These are phyloP conservation scores for Chlorocebus sabaeus DNA, from an alignment of 2,113 vertebrate species.

Conservation along the genomic window DNA sequence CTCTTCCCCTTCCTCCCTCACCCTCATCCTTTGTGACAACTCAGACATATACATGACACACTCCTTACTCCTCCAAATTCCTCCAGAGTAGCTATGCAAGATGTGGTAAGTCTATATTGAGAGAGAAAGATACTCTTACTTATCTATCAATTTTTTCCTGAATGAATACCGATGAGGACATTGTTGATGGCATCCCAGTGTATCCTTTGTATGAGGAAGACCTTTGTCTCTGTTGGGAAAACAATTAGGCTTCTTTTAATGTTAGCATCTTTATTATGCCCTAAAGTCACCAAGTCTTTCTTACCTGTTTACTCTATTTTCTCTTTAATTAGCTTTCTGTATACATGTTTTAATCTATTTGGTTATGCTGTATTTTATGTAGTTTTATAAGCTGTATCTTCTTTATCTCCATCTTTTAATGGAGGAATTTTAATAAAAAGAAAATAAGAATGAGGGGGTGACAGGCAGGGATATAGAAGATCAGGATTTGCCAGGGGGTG, in stretches of 20 bases:
- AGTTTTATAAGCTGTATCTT: neutral
- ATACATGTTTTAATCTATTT: neutral
- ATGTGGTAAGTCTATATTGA: neutral
- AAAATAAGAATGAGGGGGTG: neutral
- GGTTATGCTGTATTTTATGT: neutral
- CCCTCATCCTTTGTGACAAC: neutral
- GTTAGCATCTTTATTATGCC: neutral
- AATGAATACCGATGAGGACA: neutral
- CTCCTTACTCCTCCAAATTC: neutral
- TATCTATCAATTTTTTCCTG: neutral
- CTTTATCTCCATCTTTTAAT: neutral
- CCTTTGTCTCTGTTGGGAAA: neutral
- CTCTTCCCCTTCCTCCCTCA: neutral
- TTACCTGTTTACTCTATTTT: neutral
- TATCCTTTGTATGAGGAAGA: neutral
- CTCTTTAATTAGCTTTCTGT: neutral
- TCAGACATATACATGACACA: neutral
- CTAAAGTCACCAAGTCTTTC: neutral
- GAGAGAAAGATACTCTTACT: neutral
- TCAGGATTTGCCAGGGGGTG: neutral
- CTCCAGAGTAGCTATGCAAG: neutral
- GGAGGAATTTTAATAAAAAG: neutral
- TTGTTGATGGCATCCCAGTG: neutral
- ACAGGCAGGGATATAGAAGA: neutral
- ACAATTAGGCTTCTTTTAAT: neutral